These are phyloP conservation scores for Drosophila falleni DNA, from an alignment of 2,888 invertebrate genomes.

Conservation along the genomic window DNA sequence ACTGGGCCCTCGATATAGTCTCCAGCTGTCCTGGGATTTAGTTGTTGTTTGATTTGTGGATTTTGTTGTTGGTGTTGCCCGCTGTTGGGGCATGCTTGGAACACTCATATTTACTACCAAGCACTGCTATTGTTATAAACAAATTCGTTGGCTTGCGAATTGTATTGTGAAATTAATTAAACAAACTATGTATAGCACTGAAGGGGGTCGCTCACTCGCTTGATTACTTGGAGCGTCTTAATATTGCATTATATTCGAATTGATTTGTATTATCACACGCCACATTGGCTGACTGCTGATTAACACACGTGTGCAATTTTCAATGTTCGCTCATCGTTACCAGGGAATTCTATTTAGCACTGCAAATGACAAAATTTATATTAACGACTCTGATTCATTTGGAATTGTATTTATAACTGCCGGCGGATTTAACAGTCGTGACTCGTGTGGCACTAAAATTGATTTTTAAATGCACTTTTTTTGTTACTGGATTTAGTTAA, in stretches of 20 bases:
- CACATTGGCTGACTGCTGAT: conserved; percentile 50
- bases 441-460: conserved; percentile 6
- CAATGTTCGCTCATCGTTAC: conserved; percentile 58
- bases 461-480: conserved; percentile 1
- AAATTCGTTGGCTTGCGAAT: conserved; percentile 49
- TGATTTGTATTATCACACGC: conserved; percentile 57
- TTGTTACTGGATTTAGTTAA: conserved; percentile 4
- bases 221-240: conserved; percentile 40
- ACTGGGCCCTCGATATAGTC: conserved; percentile 38
- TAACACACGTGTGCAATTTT: conserved; percentile 30
- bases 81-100: conserved; percentile 73
- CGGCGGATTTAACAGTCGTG: conserved; percentile 4
- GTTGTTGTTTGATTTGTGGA: conserved; percentile 13
- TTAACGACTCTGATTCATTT: conserved; percentile 35
- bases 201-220: conserved; percentile 36
- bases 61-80: conserved; percentile 57
- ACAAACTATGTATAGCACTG: conserved; percentile 64
- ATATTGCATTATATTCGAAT: conserved; percentile 61
- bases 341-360: conserved; percentile 31
- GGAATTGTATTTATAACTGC: not conserved
- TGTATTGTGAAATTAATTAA: conserved; percentile 76
- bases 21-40: conserved; percentile 33
- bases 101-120: conserved; percentile 80
- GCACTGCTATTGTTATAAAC: conserved; percentile 52
- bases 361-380: conserved; percentile 34